Evolutionary conservation across 2,797 vertebrate genomes (phyloP), one percentile per base, ranked within the genome.

Genomic region (Liparis tanakae): DNA sequence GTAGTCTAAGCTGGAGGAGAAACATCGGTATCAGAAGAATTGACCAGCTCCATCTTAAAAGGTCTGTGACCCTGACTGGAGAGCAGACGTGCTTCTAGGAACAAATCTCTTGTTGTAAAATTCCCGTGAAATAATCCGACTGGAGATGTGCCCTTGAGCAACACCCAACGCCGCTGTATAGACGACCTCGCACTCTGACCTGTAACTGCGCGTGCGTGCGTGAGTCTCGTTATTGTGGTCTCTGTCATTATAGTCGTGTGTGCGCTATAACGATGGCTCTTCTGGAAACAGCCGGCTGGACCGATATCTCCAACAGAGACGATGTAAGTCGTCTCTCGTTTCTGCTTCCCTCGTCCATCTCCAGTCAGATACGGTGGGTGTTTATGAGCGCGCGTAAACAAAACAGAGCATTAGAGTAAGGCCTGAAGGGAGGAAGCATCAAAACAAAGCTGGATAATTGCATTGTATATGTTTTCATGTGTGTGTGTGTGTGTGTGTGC

Each of bases 1-100:
- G 79, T 90, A 80, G 91, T 90, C 91, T 92, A 88, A 84, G 76
- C 88, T 89, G 76, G 79, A 85, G 82, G 89, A 90, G 84, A 88
- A 54, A 89, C 74, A 44, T 61, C 59, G 7, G 74, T 88, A 85
- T 89, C 80, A 82, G 57, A 83, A 74, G 76, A 57, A 65, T 63
- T 78, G 79, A 87, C 81, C 80, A 75, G 73, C 63, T 78, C 81
- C 2, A 59, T 72, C 78, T 78, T 74, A 41, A 30, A 70, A 79
- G 36, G 76, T 77, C 80, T 79, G 70, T 88, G 90, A 91, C 85
- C 87, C 85, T 90, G 89, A 91, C 87, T 39, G 57, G 63, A 83
- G 85, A 80, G 79, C 86, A 90, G 83, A 90, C 83, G 59, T 55
- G 77, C 44, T 86, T 87, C 80, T 68, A 76, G 78, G 79, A 74